Base-by-base conservation (phyloP, 2,888 invertebrate genomes). In the Leptinotarsa rubiginosa region DNA sequence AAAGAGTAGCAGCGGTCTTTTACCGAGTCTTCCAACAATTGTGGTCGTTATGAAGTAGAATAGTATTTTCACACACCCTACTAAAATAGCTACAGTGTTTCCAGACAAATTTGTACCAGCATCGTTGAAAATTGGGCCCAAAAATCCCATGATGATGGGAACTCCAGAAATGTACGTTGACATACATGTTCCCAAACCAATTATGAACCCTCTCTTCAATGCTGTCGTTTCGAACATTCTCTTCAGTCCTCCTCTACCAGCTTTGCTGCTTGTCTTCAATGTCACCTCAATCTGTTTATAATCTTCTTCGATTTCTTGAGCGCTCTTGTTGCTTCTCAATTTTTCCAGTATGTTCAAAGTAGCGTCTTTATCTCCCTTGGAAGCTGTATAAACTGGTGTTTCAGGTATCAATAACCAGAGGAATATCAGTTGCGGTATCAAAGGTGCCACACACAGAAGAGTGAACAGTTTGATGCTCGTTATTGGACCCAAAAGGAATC, bases 191-290 rank as follows among this genome's bases (percentile, higher is more conserved):
- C 54, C 54, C 54, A 56, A 18, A 56, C 54, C 54, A 18, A 56
- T 18, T n/a, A 56, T 20, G 54, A 56, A 18, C 10, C 54, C 54
- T 13, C 13, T 56, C 2, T 22, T 56, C 22, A 20, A 56, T 4
- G 54, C 54, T 20, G 3, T 18, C 20, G 54, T 56, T 56, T 56
- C 54, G 13, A 56, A 20, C 2, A 56, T 18, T 1, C 20, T 56
- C 12, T 20, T 56, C 13, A 56, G 13, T 7, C 12, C 20, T 50
- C 15, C 12, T 1, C 16, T 13, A 5, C 4, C 2, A 10, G 22
- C 16, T 47, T 47, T 12, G 3, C 4, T 49, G 20, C 49, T 5
- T 16, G 95, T 96, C 0, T 92, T 90, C 0, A 90, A 87, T 0
- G 85, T 86, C 70, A 89, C 86, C 41, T 92, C 91, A 85, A 92